These are phyloP conservation scores for Phoeniculus purpureus DNA, from an alignment of 2,797 vertebrate genomes.

Conservation along the genomic window DNA sequence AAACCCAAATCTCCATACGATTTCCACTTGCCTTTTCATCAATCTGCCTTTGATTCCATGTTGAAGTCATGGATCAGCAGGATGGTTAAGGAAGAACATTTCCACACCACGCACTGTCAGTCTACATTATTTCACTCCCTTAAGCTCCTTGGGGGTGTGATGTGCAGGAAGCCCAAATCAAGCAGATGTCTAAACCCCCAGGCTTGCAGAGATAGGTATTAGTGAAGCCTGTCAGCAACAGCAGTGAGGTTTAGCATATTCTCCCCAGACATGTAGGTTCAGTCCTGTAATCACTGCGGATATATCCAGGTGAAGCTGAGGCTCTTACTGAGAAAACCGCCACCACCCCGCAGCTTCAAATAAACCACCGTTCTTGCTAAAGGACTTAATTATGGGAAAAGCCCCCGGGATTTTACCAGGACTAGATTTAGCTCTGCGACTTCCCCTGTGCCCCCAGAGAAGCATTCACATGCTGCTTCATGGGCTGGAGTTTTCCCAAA, in stretches of 20 bases:
- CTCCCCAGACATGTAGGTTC: neutral
- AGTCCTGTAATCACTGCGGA: neutral
- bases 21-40: neutral
- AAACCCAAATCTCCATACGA: neutral
- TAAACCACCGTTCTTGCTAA: neutral
- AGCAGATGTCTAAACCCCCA: neutral
- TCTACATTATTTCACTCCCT: conserved; percentile 20
- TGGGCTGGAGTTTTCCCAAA: neutral
- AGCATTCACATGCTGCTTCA: neutral
- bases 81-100: neutral
- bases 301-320: neutral
- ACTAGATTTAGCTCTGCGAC: neutral
- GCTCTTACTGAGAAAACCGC: neutral
- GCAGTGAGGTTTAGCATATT: conserved; percentile 22
- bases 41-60: neutral
- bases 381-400: neutral
- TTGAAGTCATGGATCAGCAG: neutral
- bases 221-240: neutral
- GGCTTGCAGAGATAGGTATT: neutral
- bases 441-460: neutral
- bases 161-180: conserved; percentile 32
- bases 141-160: neutral
- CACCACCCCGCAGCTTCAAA: neutral
- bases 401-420: neutral
- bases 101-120: neutral